Conservation (phyloP, 2,797 vertebrate species). For the Pampus argenteus region DNA sequence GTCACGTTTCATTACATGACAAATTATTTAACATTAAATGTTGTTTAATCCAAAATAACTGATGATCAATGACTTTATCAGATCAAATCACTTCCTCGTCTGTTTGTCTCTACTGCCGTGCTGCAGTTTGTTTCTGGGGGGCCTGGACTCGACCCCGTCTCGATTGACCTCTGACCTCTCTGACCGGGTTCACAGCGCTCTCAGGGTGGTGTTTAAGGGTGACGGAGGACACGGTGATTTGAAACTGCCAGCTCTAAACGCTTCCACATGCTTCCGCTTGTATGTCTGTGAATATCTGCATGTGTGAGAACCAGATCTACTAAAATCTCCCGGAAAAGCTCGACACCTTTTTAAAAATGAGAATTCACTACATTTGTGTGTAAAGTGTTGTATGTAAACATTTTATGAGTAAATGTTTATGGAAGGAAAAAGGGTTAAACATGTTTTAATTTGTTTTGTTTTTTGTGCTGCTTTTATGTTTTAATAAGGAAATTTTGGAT, state of each 20-base stretch:
- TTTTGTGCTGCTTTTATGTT: too few species aligned
- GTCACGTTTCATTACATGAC: too few species aligned
- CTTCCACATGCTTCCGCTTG: constrained; percentile 68
- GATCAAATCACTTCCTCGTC: too few species aligned
- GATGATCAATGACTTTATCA: too few species aligned
- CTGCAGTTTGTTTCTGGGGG: constrained; percentile 45
- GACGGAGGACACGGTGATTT: constrained; percentile 59
- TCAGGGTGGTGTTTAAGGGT: constrained; percentile 56
- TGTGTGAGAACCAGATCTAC: constrained; percentile 34
- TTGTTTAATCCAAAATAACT: too few species aligned
- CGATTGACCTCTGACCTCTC: constrained; percentile 72
- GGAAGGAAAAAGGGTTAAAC: too few species aligned
- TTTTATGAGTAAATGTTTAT: background rate
- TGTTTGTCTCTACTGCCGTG: background rate
- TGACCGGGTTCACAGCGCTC: constrained; percentile 67
- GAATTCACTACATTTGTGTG: background rate
- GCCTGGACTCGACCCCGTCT: constrained; percentile 60
- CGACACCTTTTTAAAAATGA: fast-evolving
- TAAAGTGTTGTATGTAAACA: background rate
- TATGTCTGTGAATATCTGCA: constrained; percentile 5
- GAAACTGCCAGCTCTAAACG: constrained; percentile 58
- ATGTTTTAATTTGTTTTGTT: too few species aligned
- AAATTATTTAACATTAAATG: too few species aligned
- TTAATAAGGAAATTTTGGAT: too few species aligned
- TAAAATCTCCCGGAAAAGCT: too few species aligned